A percentile compares a stretch with the other conserved stretches of the same genome.
These are phyloP conservation scores for Mormyrops attenuatus DNA, from an alignment of 2,797 vertebrate genomes.

Conservation along the genomic window DNA sequence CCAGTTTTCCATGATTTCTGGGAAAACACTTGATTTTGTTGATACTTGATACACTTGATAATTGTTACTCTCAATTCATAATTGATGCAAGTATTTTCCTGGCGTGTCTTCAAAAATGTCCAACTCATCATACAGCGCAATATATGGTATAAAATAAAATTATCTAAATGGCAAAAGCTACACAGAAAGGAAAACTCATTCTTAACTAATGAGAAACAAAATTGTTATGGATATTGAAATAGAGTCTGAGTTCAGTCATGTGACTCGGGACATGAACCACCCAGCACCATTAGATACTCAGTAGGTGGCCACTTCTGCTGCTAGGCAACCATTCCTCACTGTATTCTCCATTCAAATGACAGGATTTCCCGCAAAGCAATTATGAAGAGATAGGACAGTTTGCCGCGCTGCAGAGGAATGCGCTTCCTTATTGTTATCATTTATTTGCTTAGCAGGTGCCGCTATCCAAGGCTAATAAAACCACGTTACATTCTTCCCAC, in stretches of 20 bases:
- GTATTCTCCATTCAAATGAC: constrained; percentile 38
- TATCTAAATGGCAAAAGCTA: not conserved
- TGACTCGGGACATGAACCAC: constrained; percentile 24
- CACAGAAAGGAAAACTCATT: not conserved
- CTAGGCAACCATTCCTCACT: constrained; percentile 47
- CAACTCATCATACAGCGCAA: constrained; percentile 23
- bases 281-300: constrained; percentile 29
- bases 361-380: constrained; percentile 44
- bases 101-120: constrained; percentile 31
- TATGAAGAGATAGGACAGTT: constrained; percentile 46
- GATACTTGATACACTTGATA: not conserved
- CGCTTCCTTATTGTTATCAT: constrained; percentile 28
- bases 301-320: constrained; percentile 38
- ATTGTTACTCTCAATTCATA: constrained; percentile 36
- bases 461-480: not conserved
- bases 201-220: not conserved
- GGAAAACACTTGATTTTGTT: constrained; percentile 35
- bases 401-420: constrained; percentile 36
- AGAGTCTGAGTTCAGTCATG: constrained; percentile 15
- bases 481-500: not conserved
- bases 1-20: constrained; percentile 44
- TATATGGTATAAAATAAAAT: not conserved
- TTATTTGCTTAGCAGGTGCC: constrained; percentile 4
- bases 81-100: constrained; percentile 35
- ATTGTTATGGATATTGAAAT: constrained; percentile 17